phyloP scores from a whole-genome alignment of 2,797 vertebrate species.

The Catharus ustulatus region DNA sequence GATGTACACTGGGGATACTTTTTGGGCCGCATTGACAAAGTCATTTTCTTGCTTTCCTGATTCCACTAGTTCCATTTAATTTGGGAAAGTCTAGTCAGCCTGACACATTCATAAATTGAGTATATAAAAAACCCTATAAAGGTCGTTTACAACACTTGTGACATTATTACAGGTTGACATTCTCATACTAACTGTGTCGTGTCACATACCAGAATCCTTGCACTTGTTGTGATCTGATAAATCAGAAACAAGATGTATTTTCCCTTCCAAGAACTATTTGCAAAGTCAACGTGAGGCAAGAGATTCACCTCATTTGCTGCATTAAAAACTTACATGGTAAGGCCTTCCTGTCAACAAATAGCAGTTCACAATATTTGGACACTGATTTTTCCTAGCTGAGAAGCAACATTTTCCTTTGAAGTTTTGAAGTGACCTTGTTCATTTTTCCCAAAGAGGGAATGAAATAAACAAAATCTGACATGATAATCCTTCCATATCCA shows the following conservation, averaged over 20 bases:
- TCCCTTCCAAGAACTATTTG: neutral
- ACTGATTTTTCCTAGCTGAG: neutral
- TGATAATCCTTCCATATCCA: neutral
- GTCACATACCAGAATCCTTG: neutral
- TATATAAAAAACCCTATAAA: neutral
- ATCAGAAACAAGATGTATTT: neutral
- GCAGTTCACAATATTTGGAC: neutral
- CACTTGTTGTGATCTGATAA: neutral
- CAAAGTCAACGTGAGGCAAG: neutral
- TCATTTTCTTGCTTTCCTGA: neutral
- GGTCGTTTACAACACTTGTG: neutral
- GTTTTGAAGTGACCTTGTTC: neutral
- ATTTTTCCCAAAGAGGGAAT: slow-evolving; percentile 1
- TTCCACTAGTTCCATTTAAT: neutral
- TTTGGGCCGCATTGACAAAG: neutral
- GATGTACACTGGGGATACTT: neutral
- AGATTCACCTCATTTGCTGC: neutral
- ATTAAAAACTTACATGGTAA: neutral
- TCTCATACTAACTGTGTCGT: neutral
- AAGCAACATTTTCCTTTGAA: neutral
- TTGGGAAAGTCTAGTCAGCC: neutral
- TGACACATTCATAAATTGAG: neutral
- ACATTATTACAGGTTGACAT: neutral
- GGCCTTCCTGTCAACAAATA: neutral
- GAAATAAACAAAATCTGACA: neutral